A percentile compares a stretch with the other conserved stretches of the same genome.
Conservation (phyloP, 1,140 invertebrate species). For the Sinonovacula constricta region DNA sequence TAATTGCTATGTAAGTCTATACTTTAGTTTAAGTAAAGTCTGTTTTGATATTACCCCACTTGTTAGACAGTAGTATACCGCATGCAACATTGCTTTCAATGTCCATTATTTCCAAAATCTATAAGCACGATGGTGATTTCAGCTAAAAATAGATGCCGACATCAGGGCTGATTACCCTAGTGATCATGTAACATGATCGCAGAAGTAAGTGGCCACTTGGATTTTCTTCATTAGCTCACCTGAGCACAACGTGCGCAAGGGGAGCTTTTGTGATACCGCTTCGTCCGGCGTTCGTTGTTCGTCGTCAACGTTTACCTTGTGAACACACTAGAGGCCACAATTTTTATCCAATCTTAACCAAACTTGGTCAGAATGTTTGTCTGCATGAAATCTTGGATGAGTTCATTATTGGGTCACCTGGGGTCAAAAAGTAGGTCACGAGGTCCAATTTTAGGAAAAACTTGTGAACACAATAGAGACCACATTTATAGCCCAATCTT, state of each 20-base stretch:
- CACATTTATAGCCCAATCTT: background rate
- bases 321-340: background rate
- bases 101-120: too few relatives aligned
- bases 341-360: background rate
- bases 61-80: too few relatives aligned
- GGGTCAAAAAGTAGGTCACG: background rate
- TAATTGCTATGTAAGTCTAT: too few relatives aligned
- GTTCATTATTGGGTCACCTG: background rate
- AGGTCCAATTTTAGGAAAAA: background rate
- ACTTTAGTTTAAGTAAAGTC: too few relatives aligned
- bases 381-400: background rate
- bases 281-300: background rate
- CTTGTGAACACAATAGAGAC: background rate
- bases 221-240: background rate
- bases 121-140: too few relatives aligned
- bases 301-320: background rate
- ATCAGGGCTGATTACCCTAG: too few relatives aligned
- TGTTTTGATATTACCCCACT: too few relatives aligned
- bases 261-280: background rate
- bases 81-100: too few relatives aligned
- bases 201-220: too few relatives aligned
- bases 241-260: background rate
- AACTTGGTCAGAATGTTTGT: conserved; percentile 1
- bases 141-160: too few relatives aligned
- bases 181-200: too few relatives aligned